phyloP scores from a whole-genome alignment of 92 coral and sea anemone species.

The Parazoanthus darwini region DNA sequence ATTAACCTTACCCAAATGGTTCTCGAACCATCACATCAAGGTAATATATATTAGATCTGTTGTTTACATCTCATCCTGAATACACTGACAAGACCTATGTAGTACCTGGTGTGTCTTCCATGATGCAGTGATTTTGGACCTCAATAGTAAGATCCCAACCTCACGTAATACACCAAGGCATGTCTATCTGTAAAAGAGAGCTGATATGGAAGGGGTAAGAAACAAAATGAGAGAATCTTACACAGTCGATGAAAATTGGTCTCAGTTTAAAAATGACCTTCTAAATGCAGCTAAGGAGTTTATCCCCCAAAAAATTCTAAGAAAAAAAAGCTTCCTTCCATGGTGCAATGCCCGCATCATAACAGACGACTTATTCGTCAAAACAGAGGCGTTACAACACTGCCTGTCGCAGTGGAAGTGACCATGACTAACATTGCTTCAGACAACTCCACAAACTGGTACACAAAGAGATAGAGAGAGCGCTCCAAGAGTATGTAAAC shows the following conservation, averaged over 20 bases:
- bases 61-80: conserved; percentile 47
- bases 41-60: conserved; percentile 33
- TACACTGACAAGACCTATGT: conserved; percentile 27
- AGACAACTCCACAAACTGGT: not conserved
- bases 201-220: conserved; percentile 38
- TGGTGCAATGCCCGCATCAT: conserved; percentile 1
- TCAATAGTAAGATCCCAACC: conserved; percentile 30
- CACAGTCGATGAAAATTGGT: conserved; percentile 13
- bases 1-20: conserved; percentile 35
- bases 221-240: not conserved
- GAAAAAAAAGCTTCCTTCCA: conserved; percentile 9
- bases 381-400: conserved; percentile 14
- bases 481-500: conserved; percentile 30
- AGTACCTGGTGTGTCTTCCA: conserved; percentile 40
- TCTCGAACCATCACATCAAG: conserved; percentile 29
- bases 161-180: conserved; percentile 20
- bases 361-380: conserved; percentile 1
- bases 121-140: conserved; percentile 26
- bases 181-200: conserved; percentile 28
- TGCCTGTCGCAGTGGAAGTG: conserved; percentile 1
- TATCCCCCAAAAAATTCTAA: conserved; percentile 13
- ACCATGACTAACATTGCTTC: conserved; percentile 20
- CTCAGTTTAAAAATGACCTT: conserved; percentile 2
- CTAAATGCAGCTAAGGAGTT: not conserved
- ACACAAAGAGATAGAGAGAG: conserved; percentile 25